Percentiles rank a stretch among this genome's conserved stretches.
These are phyloP conservation scores for Elgaria multicarinata DNA, from an alignment of 2,113 vertebrate species.

Conservation along the genomic window DNA sequence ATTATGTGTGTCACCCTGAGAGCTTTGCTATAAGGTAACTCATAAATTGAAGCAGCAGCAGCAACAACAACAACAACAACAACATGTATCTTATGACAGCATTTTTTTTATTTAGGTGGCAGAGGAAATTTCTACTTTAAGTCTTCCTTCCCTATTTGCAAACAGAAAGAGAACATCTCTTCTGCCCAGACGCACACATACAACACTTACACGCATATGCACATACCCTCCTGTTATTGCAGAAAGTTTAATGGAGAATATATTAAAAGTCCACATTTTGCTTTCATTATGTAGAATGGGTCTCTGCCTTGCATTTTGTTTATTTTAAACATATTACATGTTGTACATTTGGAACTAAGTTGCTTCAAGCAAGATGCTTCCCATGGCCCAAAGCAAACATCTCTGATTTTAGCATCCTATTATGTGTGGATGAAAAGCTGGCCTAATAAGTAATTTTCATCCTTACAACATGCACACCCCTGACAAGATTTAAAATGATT, in stretches of 20 bases:
- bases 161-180: background rate
- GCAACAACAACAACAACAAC: no score
- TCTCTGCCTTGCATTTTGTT: conserved; percentile 48
- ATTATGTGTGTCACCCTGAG: no score
- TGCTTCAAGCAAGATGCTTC: conserved; percentile 39
- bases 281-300: conserved; percentile 46
- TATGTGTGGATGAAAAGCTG: conserved; percentile 67
- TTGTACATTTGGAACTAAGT: conserved; percentile 61
- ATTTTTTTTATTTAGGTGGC: background rate
- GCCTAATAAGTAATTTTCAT: conserved; percentile 71
- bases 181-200: no score
- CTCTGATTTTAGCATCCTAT: conserved; percentile 66
- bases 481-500: conserved; percentile 59
- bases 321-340: conserved; percentile 62
- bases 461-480: conserved; percentile 49
- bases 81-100: background rate
- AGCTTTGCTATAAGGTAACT: no score
- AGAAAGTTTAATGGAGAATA: conserved; percentile 1
- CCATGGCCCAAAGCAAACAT: conserved; percentile 56
- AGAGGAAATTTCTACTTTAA: background rate
- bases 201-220: no score
- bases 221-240: background rate
- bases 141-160: background rate
- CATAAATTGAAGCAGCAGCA: no score
- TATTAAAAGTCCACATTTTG: conserved; percentile 29